Evolutionary conservation across 1,140 invertebrate species (phyloP), one percentile per base, ranked within the genome.

Genomic region (Brachionus paranguensis): DNA sequence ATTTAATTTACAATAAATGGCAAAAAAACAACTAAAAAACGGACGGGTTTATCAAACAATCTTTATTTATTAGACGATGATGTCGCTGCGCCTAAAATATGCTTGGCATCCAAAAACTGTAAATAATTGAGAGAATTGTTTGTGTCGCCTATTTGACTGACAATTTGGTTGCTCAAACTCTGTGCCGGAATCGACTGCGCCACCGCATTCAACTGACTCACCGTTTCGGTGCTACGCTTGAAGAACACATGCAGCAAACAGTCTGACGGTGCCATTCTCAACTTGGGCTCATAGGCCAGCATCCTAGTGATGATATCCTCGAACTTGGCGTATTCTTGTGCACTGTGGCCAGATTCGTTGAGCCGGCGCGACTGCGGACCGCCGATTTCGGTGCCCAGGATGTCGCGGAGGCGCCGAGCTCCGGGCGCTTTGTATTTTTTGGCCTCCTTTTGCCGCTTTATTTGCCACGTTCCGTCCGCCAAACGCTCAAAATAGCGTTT

Each of bases 321-420:
- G 89, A 99, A 99, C 91, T 98, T 98, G 87, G 97, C 93, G 92
- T 99, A 99, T 89, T 99, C 97, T 29, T 95, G 94, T 85, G 97
- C 93, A 50, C 94, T 93, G 91, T 99, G 97, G 1, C 97, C 97
- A 0, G 94, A 93, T 91, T 99, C 97, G 65, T 95, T 95, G 65
- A 94, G 90, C 37, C 89, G 92, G 60, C 93, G 90, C 60, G 96
- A 95, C 6, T 95, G 95, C 3, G 97, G 97, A 20, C 97, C 97
- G 27, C 97, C 96, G 53, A 92, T 95, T 87, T 98, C 95, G 33
- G 97, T 95, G 37, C 89, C 89, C 45, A 90, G 87, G 14, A 90
- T 86, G 84, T 90, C 89, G 74, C 88, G 87, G 0, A 90, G 86
- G 78, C 87, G 87, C 27, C 89, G 84, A 41, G 87, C 86, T n/a